A percentile compares a stretch with the other conserved stretches of the same genome.
Evolutionary conservation across 2,113 vertebrate species (phyloP).

Genomic region (Notiomystis cincta): DNA sequence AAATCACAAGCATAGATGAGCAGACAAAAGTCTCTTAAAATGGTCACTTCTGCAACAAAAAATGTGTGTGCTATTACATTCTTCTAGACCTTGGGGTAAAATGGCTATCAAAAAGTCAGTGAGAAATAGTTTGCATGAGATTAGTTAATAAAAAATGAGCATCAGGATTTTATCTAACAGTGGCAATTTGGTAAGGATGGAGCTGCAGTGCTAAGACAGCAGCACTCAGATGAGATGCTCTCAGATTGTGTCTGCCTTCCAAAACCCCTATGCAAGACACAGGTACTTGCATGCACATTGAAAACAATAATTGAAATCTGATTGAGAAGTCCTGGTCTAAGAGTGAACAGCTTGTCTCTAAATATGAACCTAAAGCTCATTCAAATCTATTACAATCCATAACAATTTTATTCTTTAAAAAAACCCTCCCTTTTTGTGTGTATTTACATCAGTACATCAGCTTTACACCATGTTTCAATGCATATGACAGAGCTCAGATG

Average conservation of each 20-base stretch:
- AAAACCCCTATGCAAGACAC: accelerated
- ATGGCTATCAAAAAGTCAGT: not conserved
- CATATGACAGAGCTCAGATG: accelerated
- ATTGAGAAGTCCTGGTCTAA: not conserved
- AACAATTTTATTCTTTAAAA: not conserved
- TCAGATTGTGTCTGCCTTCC: accelerated
- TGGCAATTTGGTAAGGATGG: not conserved
- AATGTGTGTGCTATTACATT: not conserved
- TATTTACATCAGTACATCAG: not conserved
- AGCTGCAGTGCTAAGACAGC: not conserved
- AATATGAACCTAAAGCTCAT: not conserved
- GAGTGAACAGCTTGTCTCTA: not conserved
- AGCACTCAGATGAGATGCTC: not conserved
- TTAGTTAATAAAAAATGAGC: not conserved
- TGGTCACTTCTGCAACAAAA: not conserved
- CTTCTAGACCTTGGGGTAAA: not conserved
- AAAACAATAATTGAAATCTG: not conserved
- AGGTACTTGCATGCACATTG: not conserved
- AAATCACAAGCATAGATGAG: not conserved
- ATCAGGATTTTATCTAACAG: not conserved
- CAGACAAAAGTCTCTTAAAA: not conserved
- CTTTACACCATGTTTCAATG: not conserved
- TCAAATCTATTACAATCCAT: not conserved
- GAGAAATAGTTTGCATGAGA: not conserved
- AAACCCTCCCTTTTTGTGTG: not conserved